Evolutionary conservation across 2,797 vertebrate genomes (phyloP).

Genomic region (Aplochiton taeniatus): DNA sequence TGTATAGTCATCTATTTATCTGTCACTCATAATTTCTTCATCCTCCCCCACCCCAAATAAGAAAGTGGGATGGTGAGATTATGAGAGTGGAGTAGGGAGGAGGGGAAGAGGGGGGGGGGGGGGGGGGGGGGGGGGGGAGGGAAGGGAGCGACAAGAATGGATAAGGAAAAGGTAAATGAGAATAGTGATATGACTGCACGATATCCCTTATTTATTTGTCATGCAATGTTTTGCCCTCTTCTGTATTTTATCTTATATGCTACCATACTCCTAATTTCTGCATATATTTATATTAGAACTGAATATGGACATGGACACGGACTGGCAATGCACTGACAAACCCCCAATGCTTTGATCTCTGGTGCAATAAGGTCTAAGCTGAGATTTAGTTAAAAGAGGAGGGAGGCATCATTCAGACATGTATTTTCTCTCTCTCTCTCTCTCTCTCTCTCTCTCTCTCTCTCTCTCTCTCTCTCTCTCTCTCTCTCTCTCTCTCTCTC

Average conservation of each 20-base stretch:
- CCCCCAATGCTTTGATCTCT: too few relatives aligned
- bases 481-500: constrained; percentile 1
- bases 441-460: constrained; percentile 13
- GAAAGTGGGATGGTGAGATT: constrained; percentile 39
- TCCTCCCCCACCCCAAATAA: constrained; percentile 38
- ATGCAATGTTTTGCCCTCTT: constrained; percentile 47
- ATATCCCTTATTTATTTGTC: constrained; percentile 73
- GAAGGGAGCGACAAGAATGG: constrained; percentile 24
- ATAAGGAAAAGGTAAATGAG: constrained; percentile 30
- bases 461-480: neutral
- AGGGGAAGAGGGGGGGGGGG: constrained; percentile 3
- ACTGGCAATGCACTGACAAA: too few relatives aligned
- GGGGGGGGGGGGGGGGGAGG: constrained; percentile 26
- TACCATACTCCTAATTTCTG: too few relatives aligned
- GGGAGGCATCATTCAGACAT: constrained; percentile 47
- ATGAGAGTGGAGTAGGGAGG: constrained; percentile 35
- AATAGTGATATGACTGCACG: too few relatives aligned
- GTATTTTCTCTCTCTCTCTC: constrained; percentile 35
- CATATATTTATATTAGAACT: too few relatives aligned
- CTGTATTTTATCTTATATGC: too few relatives aligned
- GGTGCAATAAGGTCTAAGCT: constrained; percentile 4
- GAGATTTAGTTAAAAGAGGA: constrained; percentile 46
- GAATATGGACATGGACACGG: too few relatives aligned
- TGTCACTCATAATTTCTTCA: constrained; percentile 67
- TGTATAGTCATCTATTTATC: constrained; percentile 65